These are phyloP conservation scores for Orthosia gothica DNA, from an alignment of 2,888 invertebrate species.

Conservation along the genomic window DNA sequence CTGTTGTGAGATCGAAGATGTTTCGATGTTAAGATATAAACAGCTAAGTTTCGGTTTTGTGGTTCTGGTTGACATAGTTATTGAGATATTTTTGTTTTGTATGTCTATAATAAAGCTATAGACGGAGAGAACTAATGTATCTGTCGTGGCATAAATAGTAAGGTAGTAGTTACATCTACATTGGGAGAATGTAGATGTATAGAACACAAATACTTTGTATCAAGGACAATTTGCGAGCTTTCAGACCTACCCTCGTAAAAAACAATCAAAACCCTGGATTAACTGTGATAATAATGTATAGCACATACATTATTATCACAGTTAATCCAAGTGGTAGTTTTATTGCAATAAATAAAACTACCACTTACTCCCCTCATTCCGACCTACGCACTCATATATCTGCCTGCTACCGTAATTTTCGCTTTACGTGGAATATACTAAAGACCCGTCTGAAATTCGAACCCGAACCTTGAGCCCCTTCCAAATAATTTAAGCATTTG, in stretches of 20 bases:
- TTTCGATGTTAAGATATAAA: slow-evolving; percentile 6
- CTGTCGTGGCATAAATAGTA: background rate
- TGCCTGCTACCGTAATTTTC: slow-evolving; percentile 39
- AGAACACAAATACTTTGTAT: no score
- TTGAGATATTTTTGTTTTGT: slow-evolving; percentile 26
- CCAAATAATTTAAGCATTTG: slow-evolving; percentile 51
- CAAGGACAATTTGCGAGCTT: no score
- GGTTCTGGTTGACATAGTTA: slow-evolving; percentile 9
- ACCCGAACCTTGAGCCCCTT: slow-evolving; percentile 20
- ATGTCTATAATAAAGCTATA: background rate
- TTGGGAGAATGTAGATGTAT: no score
- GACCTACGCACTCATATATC: slow-evolving; percentile 20
- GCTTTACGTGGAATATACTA: slow-evolving; percentile 36
- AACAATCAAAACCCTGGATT: background rate
- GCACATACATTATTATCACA: no score
- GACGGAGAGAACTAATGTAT: background rate
- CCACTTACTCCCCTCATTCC: background rate
- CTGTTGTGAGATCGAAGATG: slow-evolving; percentile 4
- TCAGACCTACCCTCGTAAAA: no score
- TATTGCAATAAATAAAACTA: background rate
- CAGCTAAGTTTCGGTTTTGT: slow-evolving; percentile 32
- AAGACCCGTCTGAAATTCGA: slow-evolving; percentile 46
- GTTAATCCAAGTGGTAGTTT: no score
- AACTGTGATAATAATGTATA: no score
- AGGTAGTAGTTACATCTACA: background rate